phyloP scores from a whole-genome alignment of 2,888 invertebrate species.

The Charanyca ferruginea region DNA sequence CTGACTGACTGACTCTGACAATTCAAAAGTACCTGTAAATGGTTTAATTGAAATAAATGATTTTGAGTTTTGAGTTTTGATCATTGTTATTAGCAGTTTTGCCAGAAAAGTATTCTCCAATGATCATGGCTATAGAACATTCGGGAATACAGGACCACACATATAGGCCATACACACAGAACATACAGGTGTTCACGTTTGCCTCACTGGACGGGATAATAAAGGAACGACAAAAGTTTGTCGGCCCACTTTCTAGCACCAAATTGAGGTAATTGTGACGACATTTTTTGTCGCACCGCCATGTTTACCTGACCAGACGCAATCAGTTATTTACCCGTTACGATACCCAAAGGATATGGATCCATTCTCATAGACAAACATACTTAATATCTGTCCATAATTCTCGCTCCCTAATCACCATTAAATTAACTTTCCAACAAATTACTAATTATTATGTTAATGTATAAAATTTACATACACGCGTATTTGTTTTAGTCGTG shows the following conservation, averaged over 20 bases:
- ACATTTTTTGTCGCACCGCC: background rate
- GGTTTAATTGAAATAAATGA: too few relatives aligned
- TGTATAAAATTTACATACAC: conserved; percentile 46
- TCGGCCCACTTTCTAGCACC: background rate
- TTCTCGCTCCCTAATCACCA: conserved; percentile 41
- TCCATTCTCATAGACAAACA: conserved; percentile 24
- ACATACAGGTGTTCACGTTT: background rate
- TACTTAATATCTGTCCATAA: conserved; percentile 38
- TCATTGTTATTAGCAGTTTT: too few relatives aligned
- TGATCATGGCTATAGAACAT: too few relatives aligned
- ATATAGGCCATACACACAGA: too few relatives aligned
- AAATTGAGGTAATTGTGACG: background rate
- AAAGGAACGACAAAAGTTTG: background rate
- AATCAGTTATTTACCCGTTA: conserved; percentile 35
- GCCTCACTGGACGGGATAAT: background rate
- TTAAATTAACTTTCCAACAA: conserved; percentile 53
- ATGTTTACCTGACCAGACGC: conserved; percentile 24
- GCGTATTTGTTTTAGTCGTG: conserved; percentile 44
- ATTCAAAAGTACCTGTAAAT: too few relatives aligned
- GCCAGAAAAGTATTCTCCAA: too few relatives aligned
- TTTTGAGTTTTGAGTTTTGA: too few relatives aligned
- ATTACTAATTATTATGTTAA: conserved; percentile 59
- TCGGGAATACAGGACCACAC: too few relatives aligned
- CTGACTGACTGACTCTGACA: too few relatives aligned
- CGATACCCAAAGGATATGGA: conserved; percentile 8